Conservation (phyloP, 1,140 invertebrate genomes). For the Solen grandis region DNA sequence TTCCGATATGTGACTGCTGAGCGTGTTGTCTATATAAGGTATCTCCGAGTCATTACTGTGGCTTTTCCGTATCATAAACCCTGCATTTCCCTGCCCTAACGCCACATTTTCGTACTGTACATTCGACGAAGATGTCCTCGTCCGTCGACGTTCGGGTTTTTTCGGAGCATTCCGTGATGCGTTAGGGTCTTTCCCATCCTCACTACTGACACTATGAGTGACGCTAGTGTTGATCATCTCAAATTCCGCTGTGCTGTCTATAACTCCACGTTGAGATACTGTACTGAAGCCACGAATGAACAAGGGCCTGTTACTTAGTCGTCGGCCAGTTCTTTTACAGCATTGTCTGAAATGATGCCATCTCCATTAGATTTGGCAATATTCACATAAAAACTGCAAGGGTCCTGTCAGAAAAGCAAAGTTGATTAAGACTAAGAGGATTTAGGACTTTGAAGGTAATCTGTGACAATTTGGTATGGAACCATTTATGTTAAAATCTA, state of each 20-base stretch:
- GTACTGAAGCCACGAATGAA: conserved; percentile 41
- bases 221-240: conserved; percentile 12
- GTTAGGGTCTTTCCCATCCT: neutral
- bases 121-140: conserved; percentile 32
- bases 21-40: conserved; percentile 33
- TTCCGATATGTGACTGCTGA: conserved; percentile 34
- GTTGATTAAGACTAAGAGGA: too few species aligned
- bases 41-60: conserved; percentile 31
- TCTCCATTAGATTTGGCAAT: too few species aligned
- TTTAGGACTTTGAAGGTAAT: too few species aligned
- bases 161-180: conserved; percentile 14
- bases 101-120: conserved; percentile 44
- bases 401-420: too few species aligned
- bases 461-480: too few species aligned
- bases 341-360: too few species aligned
- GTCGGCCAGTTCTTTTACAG: conserved; percentile 10
- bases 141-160: conserved; percentile 26
- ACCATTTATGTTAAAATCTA: too few species aligned
- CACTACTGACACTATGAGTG: conserved; percentile 6
- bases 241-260: conserved; percentile 49
- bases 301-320: conserved; percentile 1
- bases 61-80: conserved; percentile 39
- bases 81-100: conserved; percentile 3
- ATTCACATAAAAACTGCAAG: too few species aligned
- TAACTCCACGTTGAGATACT: conserved; percentile 24